A percentile compares a stretch with the other conserved stretches of the same genome.
These are phyloP conservation scores for Drosophila quadrilineata DNA, from an alignment of 1,140 invertebrate species.

Conservation along the genomic window DNA sequence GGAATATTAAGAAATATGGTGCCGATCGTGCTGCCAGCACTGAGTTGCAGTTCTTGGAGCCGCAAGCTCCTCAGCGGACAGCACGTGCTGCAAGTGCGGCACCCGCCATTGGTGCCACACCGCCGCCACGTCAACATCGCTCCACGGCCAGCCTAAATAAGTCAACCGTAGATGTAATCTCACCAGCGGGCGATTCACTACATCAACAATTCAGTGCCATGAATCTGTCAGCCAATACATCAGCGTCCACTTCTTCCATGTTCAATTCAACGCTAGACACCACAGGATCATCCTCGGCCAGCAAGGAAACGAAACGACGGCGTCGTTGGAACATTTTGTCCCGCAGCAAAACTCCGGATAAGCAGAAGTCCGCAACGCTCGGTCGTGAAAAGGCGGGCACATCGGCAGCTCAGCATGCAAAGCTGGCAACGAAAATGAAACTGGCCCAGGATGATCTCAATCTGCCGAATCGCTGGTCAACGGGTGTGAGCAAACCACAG, in stretches of 20 bases:
- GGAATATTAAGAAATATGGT: conserved; percentile 50
- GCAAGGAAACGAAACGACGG: conserved; percentile 84
- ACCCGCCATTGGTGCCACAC: conserved; percentile 59
- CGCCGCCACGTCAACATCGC: conserved; percentile 66
- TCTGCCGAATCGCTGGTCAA: conserved; percentile 85
- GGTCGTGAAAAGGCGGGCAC: conserved; percentile 83
- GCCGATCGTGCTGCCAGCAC: conserved; percentile 61
- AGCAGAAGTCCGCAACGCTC: conserved; percentile 84
- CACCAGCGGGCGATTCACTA: conserved; percentile 48
- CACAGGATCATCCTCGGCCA: conserved; percentile 55
- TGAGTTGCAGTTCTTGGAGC: conserved; percentile 64
- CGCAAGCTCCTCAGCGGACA: conserved; percentile 56
- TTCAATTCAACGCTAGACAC: conserved; percentile 65
- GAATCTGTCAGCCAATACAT: conserved; percentile 71
- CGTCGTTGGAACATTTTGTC: conserved; percentile 85
- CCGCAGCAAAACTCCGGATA: conserved; percentile 83
- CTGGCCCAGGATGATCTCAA: conserved; percentile 82
- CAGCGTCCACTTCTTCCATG: conserved; percentile 58
- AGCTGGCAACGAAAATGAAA: conserved; percentile 81
- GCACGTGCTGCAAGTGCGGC: conserved; percentile 65
- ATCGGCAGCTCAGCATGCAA: conserved; percentile 56
- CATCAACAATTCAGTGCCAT: conserved; percentile 77
- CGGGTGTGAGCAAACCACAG: conserved; percentile 85
- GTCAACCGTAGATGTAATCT: conserved; percentile 47
- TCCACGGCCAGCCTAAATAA: conserved; percentile 56